A percentile compares a stretch with the other conserved stretches of the same genome.
phyloP scores from a whole-genome alignment of 2,888 invertebrate genomes.

The Vanessa cardui region DNA sequence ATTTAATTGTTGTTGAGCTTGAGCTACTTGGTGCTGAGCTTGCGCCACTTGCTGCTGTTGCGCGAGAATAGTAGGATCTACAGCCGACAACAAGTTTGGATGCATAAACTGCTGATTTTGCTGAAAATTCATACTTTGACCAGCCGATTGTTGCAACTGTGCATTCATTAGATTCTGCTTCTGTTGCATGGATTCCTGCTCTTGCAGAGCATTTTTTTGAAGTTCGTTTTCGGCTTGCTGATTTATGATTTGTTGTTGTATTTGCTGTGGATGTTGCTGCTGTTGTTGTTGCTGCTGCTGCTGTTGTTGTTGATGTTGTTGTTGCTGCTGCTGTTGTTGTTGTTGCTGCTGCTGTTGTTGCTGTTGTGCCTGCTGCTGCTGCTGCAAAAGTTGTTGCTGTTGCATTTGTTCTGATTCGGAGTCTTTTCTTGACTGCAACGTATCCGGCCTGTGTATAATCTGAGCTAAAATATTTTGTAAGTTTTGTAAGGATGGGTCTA shows the following conservation, averaged over 20 bases:
- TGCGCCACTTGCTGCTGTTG: slow-evolving; percentile 77
- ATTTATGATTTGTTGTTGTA: slow-evolving; percentile 49
- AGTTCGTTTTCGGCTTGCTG: slow-evolving; percentile 50
- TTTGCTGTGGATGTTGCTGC: slow-evolving; percentile 53
- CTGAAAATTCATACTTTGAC: slow-evolving; percentile 58
- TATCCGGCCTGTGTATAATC: slow-evolving; percentile 75
- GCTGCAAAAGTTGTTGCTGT: slow-evolving; percentile 52
- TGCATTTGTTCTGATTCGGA: slow-evolving; percentile 67
- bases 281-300: slow-evolving; percentile 44
- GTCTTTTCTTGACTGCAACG: slow-evolving; percentile 68
- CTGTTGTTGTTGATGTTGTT: slow-evolving; percentile 51
- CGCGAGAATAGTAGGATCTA: slow-evolving; percentile 66
- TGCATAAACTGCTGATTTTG: slow-evolving; percentile 64
- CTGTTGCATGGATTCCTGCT: slow-evolving; percentile 62
- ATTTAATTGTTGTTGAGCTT: slow-evolving; percentile 75
- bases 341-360: slow-evolving; percentile 50
- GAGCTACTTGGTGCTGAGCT: slow-evolving; percentile 72
- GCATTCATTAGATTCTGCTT: slow-evolving; percentile 63
- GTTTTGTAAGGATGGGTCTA: slow-evolving; percentile 80
- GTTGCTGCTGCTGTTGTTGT: slow-evolving; percentile 51
- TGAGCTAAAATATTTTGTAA: slow-evolving; percentile 74
- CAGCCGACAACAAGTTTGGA: slow-evolving; percentile 57
- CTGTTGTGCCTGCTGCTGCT: slow-evolving; percentile 49
- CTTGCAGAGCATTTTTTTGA: slow-evolving; percentile 50
- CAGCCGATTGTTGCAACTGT: slow-evolving; percentile 61